phyloP scores from a whole-genome alignment of 92 coral and sea anemone species.

The Palythoa grandis region DNA sequence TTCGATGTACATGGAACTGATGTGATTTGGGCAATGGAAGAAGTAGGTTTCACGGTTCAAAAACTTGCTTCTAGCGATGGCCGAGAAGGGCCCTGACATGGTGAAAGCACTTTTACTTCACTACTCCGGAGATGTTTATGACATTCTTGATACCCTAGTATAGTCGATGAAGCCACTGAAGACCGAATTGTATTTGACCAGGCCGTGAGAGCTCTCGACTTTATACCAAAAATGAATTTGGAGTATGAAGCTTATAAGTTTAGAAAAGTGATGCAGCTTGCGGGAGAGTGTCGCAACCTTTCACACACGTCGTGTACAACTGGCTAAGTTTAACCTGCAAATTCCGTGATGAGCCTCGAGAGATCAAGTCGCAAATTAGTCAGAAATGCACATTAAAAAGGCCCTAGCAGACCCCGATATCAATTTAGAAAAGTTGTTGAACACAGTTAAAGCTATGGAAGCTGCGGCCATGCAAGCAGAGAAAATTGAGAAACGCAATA shows the following conservation, averaged over 20 bases:
- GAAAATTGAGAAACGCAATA: no score
- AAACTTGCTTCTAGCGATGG: not conserved
- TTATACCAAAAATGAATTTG: constrained; percentile 42
- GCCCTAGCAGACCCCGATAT: no score
- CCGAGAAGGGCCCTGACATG: not conserved
- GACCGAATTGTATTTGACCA: constrained; percentile 23
- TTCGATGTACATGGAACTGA: no score
- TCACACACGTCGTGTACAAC: no score
- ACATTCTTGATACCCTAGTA: constrained; percentile 38
- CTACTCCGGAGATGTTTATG: constrained; percentile 49
- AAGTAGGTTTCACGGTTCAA: not conserved
- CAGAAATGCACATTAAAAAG: no score
- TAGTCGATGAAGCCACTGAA: constrained; percentile 14
- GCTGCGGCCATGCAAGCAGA: no score
- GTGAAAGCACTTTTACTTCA: constrained; percentile 39
- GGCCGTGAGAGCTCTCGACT: constrained; percentile 39
- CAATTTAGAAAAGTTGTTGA: no score
- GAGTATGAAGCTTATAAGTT: constrained; percentile 33
- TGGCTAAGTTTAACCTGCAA: no score
- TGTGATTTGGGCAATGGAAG: not conserved
- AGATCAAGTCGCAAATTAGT: no score
- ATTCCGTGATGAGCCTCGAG: no score
- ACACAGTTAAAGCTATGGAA: no score
- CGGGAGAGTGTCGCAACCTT: no score
- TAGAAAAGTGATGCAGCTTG: not conserved